Evolutionary conservation across 2,888 invertebrate species (phyloP), one percentile per base, ranked within the genome.

Genomic region (Neoaliturus tenellus): DNA sequence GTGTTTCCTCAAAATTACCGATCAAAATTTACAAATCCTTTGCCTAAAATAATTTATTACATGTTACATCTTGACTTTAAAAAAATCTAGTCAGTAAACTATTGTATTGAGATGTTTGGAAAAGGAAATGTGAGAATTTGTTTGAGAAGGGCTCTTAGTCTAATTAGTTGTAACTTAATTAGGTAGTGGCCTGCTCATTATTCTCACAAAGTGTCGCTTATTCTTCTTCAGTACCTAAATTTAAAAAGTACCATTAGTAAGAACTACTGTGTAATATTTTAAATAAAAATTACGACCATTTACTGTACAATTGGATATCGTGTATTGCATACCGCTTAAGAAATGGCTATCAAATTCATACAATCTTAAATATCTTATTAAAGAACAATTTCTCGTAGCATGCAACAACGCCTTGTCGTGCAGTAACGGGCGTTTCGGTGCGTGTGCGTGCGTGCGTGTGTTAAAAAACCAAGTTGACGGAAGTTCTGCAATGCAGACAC

Each of bases 401-500:
- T 23, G 55, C 55, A 55, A 55, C 23, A 20, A 23, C 10, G 20
- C 55, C 23, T 5, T 20, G 20, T 20, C 55, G 55, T 55, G 55
- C 12, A 6, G 20, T 8, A 14, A 23, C 23, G 23, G 5, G 14
- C 23, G 23, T 23, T 4, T 23, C 23, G 3, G 23, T 20, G 25
- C 23, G 23, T 20, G 55, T 55, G 55, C 55, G 55, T 55, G 55
- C n/a, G 48, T 1, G 14, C 23, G 55, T 55, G 55, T 2, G 55
- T 20, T 55, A 55, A 55, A 55, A 55, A 55, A 14, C 12, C 2
- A 6, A 55, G 23, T 55, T 55, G 23, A 55, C 55, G 8, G 23
- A 55, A 20, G 55, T 55, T 55, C 55, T 55, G 55, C 55, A 55
- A 55, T 55, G 55, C 55, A 55, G 55, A 55, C 55, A 55, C 23